These are phyloP conservation scores for Hemicrepidius hirtus DNA, from an alignment of 2,888 invertebrate genomes.

Conservation along the genomic window DNA sequence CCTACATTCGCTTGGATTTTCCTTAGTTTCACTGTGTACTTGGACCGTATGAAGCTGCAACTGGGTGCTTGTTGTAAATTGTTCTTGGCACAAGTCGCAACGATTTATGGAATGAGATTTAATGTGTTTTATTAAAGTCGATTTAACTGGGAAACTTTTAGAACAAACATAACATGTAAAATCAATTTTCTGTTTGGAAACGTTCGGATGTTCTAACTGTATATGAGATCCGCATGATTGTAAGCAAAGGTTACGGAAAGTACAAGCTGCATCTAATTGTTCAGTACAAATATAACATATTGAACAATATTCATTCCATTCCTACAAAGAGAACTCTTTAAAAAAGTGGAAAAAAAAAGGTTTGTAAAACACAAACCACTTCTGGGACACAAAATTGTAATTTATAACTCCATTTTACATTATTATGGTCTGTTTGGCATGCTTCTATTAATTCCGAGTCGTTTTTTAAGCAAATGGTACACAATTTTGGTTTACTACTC, in stretches of 20 bases:
- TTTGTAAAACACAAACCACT: slow-evolving; percentile 24
- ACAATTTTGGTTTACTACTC: slow-evolving; percentile 2
- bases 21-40: background rate
- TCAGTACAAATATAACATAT: slow-evolving; percentile 13
- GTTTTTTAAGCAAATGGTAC: slow-evolving; percentile 33
- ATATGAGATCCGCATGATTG: slow-evolving; percentile 3
- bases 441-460: slow-evolving; percentile 6
- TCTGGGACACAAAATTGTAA: slow-evolving; percentile 34
- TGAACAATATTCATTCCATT: slow-evolving; percentile 9
- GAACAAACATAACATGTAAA: slow-evolving; percentile 33
- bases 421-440: slow-evolving; percentile 12
- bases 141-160: slow-evolving; percentile 14
- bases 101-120: slow-evolving; percentile 11
- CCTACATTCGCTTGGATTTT: background rate
- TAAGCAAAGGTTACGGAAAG: slow-evolving; percentile 32
- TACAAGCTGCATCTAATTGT: slow-evolving; percentile 13
- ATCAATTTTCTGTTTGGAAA: background rate
- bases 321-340: background rate
- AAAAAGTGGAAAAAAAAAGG: background rate
- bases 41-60: slow-evolving; percentile 13
- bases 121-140: slow-evolving; percentile 1
- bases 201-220: background rate
- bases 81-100: slow-evolving; percentile 15
- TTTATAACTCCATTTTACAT: slow-evolving; percentile 33
- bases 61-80: slow-evolving; percentile 7